Evolutionary conservation across 2,113 vertebrate genomes (phyloP).

Genomic region (Loxodonta africana): DNA sequence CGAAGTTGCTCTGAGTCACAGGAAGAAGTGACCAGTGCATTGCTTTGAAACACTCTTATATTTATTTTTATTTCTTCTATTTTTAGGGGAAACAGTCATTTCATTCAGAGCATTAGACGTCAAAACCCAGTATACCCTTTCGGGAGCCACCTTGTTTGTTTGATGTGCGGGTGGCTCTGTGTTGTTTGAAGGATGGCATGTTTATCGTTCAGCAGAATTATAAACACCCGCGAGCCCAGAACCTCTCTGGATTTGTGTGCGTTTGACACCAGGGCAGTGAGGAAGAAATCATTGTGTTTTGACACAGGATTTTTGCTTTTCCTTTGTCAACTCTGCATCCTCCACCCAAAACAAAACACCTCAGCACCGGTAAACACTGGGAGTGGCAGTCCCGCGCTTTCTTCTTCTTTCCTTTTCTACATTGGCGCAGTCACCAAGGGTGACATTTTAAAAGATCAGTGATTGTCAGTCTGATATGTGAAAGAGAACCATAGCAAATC

Average conservation of each 20-base stretch:
- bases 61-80: conserved; percentile 76
- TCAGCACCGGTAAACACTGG: neutral
- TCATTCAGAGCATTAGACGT: neutral
- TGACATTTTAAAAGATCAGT: neutral
- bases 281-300: conserved; percentile 69
- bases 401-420: neutral
- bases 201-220: neutral
- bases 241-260: neutral
- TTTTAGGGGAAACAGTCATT: conserved; percentile 70
- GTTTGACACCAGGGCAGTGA: conserved; percentile 15
- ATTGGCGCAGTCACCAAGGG: neutral
- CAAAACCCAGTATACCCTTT: conserved; percentile 8
- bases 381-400: neutral
- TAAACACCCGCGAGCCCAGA: neutral
- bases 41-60: conserved; percentile 29
- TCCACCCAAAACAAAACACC: conserved; percentile 26
- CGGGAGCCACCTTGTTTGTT: neutral
- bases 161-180: neutral
- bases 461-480: neutral
- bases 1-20: neutral
- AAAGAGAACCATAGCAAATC: neutral
- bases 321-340: conserved; percentile 63
- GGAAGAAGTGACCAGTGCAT: conserved; percentile 57
- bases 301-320: conserved; percentile 70
- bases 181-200: conserved; percentile 23